These are phyloP conservation scores for Eudasyphora cyanicolor DNA, from an alignment of 2,888 invertebrate species.

Conservation along the genomic window DNA sequence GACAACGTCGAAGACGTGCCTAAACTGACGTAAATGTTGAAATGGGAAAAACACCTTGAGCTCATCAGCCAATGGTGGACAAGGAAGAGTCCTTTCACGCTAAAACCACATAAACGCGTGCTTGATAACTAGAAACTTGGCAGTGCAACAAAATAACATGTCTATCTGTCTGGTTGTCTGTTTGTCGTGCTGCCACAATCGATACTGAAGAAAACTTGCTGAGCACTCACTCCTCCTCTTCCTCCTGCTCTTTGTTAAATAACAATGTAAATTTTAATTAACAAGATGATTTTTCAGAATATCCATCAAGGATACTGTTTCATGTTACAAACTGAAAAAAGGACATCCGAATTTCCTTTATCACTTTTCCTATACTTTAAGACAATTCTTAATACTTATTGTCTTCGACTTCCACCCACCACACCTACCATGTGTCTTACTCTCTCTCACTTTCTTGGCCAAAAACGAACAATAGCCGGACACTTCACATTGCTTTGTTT, in stretches of 20 bases:
- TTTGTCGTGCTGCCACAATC: conserved; percentile 4
- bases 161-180: not conserved
- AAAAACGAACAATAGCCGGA: not conserved
- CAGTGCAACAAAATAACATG: not conserved
- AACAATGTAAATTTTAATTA: conserved; percentile 44
- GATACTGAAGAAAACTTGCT: not conserved
- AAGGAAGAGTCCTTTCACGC: conserved; percentile 27
- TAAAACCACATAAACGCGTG: not conserved
- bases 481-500: conserved; percentile 1
- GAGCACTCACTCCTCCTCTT: conserved; percentile 41
- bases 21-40: conserved; percentile 15
- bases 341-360: not conserved
- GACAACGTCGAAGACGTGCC: conserved; percentile 7
- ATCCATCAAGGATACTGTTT: not conserved
- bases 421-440: not conserved
- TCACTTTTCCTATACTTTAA: not conserved
- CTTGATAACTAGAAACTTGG: conserved; percentile 1
- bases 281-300: conserved; percentile 37
- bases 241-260: too few relatives aligned
- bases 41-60: conserved; percentile 37
- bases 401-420: not conserved
- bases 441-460: not conserved
- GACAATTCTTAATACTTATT: not conserved
- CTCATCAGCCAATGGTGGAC: conserved; percentile 6
- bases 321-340: not conserved